Evolutionary conservation across 2,797 vertebrate species (phyloP).

Genomic region (Paedocypris micromegethes): DNA sequence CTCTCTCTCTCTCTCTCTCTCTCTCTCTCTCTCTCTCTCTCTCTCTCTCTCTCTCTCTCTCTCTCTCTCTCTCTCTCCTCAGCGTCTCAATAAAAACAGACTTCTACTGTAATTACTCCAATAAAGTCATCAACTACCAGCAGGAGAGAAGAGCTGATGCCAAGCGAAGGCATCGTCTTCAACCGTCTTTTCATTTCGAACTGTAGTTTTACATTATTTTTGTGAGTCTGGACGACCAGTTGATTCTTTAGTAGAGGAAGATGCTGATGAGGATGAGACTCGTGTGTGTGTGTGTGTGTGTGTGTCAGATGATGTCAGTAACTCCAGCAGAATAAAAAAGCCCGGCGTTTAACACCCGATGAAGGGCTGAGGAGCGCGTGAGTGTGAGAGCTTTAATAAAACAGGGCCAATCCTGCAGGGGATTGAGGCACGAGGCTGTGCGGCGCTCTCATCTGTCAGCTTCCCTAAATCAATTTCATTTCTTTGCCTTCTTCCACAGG

Average conservation of each 20-base stretch:
- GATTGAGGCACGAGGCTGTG: constrained; percentile 7
- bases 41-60: neutral
- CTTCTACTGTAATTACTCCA: constrained; percentile 26
- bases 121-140: constrained; percentile 27
- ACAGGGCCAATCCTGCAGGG: constrained; percentile 26
- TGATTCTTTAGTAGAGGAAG: neutral
- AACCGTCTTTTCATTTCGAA: too few species aligned
- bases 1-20: too few species aligned
- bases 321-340: constrained; percentile 11
- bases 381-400: constrained; percentile 32
- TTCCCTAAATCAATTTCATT: constrained; percentile 38
- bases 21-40: too few species aligned
- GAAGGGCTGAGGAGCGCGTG: neutral
- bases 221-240: too few species aligned
- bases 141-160: constrained; percentile 13
- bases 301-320: neutral
- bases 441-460: constrained; percentile 33
- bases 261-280: neutral
- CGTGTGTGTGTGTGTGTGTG: too few species aligned
- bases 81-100: constrained; percentile 6
- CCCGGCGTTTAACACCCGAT: constrained; percentile 6
- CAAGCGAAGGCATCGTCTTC: too few species aligned
- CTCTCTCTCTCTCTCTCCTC: constrained; percentile 4
- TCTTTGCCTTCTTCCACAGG: constrained; percentile 31
- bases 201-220: too few species aligned